Evolutionary conservation across 2,888 invertebrate genomes (phyloP), one percentile per base, ranked within the genome.

Genomic region (Neria commutata): DNA sequence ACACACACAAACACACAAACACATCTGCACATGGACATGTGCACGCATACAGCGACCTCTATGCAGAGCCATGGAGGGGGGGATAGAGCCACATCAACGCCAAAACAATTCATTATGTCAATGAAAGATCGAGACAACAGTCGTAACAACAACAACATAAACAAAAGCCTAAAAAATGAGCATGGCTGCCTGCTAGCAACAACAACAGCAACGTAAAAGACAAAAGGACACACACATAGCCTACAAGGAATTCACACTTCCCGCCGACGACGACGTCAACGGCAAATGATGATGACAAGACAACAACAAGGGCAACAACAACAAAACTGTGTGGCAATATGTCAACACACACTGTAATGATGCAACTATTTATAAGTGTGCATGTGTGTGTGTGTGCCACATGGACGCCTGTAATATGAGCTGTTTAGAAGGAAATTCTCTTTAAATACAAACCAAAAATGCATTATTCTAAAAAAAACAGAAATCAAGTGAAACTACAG

Each of bases 171-270:
- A 29, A 29, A 11, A 29, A 29, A n/a, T n/a, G n/a, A n/a, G n/a
- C n/a, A n/a, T n/a, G n/a, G n/a, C n/a, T n/a, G n/a, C n/a, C n/a
- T n/a, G n/a, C n/a, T 29, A 11, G 6, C 29, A 29, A 29, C 6
- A 29, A 29, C 29, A 29, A 29, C 29, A 29, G 29, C 29, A 29
- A 29, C 6, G 11, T 29, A 29, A 29, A 8, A 29, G 14, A 42
- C 42, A 42, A 42, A 37, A 42, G 42, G 42, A 42, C 42, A 42
- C 42, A 17, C 42, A 42, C 37, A n/a, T n/a, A 14, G 37, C 37
- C 37, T 37, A 10, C 8, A n/a, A 11, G 37, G 6, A 14, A 4
- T 4, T n/a, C n/a, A 37, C 37, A 37, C 37, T 37, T 37, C 37
- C 8, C 37, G 4, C 14, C 37, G 37, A 37, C n/a, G 6, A 4